These are phyloP conservation scores for Alentia gelatinosa DNA, from an alignment of 2,888 invertebrate species.

Conservation along the genomic window DNA sequence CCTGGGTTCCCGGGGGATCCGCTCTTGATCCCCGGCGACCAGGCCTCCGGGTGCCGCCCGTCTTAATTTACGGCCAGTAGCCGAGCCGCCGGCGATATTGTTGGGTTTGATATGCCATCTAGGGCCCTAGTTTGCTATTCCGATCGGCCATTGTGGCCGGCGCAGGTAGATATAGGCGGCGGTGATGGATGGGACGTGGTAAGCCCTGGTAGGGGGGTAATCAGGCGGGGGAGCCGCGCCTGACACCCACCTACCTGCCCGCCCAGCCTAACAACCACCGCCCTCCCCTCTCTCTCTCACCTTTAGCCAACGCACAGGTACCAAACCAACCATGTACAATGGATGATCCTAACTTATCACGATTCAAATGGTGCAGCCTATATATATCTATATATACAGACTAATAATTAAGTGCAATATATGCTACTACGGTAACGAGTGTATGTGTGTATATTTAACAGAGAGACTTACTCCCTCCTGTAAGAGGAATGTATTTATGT, in stretches of 20 bases:
- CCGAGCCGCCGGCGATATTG: conserved; percentile 24
- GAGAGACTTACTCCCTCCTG: conserved; percentile 46
- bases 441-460: conserved; percentile 33
- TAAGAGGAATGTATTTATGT: conserved; percentile 32
- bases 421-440: conserved; percentile 17
- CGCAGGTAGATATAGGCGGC: conserved; percentile 18
- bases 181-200: conserved; percentile 11
- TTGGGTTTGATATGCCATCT: conserved; percentile 45
- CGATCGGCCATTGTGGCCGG: conserved; percentile 32
- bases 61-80: conserved; percentile 40
- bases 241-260: background rate
- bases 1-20: background rate
- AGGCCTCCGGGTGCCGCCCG: background rate
- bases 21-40: background rate
- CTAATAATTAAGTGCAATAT: conserved; percentile 48
- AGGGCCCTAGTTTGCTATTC: conserved; percentile 49
- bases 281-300: background rate
- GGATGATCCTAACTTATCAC: background rate
- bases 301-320: conserved; percentile 19
- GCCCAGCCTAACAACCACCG: background rate
- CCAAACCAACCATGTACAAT: conserved; percentile 28
- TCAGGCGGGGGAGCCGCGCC: background rate
- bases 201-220: conserved; percentile 28
- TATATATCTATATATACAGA: conserved; percentile 28
- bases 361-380: conserved; percentile 50